Evolutionary conservation across 2,797 vertebrate species (phyloP), one percentile per base, ranked within the genome.

Genomic region (Enteromius anoplus): DNA sequence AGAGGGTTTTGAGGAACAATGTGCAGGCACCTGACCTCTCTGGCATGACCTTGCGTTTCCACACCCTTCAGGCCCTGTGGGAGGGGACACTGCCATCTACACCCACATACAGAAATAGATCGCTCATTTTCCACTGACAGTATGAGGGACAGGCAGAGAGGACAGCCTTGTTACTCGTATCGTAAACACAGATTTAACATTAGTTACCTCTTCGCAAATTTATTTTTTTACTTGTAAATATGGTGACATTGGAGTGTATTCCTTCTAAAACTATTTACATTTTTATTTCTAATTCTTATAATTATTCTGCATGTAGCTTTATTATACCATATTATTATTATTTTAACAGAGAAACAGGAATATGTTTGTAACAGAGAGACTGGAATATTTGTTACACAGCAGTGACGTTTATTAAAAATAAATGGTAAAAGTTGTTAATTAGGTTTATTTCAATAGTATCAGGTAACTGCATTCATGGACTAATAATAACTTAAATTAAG

Each of bases 1-100:
- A 91, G 91, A 91, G 92, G 92, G 96, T 95, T 94, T 92, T 90
- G 92, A 91, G 93, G 92, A 97, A 97, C 96, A 98, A 97, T 97
- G 95, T 94, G 92, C 91, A 93, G 92, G 92, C 92, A 91, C 90
- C 87, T 95, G 95, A 96, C 95, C 95, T 94, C 91, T 86, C 94
- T 94, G 94, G 94, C 93, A 94, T 95, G 92, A 91, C 91, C 95
- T 96, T 96, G 94, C 92, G 92, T 95, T 96, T 97, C 96, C 96
- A 97, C 94, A 95, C 95, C 95, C 96, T 78, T 70, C 82, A 64
- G 60, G 82, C 80, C 82, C 82, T 49, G 77, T 85, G 85, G 82
- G 85, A 84, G 82, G 82, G 81, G 66, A 58, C 34, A 75, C 85
- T 87, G 86, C 87, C 86, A 88, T 87, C 80, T 87, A 87, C 87